phyloP scores from a whole-genome alignment of 2,888 invertebrate species.

The Tenthredo mesomela region DNA sequence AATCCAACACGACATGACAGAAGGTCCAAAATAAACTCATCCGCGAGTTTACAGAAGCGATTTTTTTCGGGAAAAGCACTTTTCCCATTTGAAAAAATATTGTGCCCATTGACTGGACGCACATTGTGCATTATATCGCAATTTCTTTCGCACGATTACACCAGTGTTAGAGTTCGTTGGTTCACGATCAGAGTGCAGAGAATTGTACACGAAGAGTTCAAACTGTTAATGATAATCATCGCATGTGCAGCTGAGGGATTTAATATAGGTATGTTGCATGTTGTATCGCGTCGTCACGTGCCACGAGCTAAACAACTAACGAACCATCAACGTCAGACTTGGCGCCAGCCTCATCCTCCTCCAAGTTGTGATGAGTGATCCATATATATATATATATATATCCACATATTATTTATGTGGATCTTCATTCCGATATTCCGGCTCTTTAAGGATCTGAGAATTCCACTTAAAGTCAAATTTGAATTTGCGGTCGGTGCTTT shows the following conservation, averaged over 20 bases:
- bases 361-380: not conserved
- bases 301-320: constrained; percentile 32
- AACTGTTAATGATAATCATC: constrained; percentile 28
- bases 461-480: not conserved
- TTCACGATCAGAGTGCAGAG: not conserved
- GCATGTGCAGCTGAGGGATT: not conserved
- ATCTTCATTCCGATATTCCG: not conserved
- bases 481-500: not conserved
- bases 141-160: not conserved
- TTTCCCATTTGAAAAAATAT: not conserved
- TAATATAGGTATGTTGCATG: not conserved
- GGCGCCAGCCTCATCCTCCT: constrained; percentile 34
- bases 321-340: constrained; percentile 34
- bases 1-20: too few species aligned
- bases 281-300: constrained; percentile 30
- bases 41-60: not conserved
- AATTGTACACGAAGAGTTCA: not conserved
- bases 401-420: too few species aligned
- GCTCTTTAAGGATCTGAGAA: not conserved
- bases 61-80: not conserved
- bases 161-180: not conserved
- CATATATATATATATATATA: not conserved
- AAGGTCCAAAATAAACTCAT: not conserved
- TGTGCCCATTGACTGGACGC: not conserved
- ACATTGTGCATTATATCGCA: not conserved